Conservation (phyloP, 2,113 vertebrate species). For the Neotoma lepida region DNA sequence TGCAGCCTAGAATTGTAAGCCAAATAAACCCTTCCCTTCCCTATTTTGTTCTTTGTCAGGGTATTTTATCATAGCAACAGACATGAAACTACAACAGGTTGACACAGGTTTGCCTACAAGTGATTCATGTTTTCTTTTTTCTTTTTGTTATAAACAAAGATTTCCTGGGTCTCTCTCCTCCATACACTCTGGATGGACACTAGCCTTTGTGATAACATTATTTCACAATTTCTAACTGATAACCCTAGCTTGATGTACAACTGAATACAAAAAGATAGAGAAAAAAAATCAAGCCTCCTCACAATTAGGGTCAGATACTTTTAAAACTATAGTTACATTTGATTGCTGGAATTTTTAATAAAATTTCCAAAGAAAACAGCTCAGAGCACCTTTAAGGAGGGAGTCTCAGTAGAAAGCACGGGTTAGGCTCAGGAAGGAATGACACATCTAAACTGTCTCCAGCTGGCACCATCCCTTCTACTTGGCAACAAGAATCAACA, state of each 20-base stretch:
- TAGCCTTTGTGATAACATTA: neutral
- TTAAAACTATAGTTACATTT: conserved; percentile 25
- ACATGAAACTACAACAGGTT: neutral
- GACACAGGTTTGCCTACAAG: neutral
- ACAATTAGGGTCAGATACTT: conserved; percentile 25
- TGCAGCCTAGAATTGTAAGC: neutral
- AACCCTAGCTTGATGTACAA: neutral
- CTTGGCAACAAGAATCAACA: neutral
- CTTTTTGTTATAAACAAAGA: neutral
- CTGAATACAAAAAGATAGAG: conserved; percentile 13
- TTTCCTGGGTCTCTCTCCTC: neutral
- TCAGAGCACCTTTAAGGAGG: conserved; percentile 9
- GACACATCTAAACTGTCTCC: neutral
- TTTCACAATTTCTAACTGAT: neutral
- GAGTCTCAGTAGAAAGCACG: neutral
- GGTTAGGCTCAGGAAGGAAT: neutral
- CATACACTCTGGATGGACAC: accelerated
- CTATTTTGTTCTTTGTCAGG: neutral
- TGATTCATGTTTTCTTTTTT: neutral
- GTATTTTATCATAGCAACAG: neutral
- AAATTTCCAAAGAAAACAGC: conserved; percentile 23
- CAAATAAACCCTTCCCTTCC: neutral
- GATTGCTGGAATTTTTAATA: conserved; percentile 40
- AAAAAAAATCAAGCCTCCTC: neutral
- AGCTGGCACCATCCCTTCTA: conserved; percentile 18